Evolutionary conservation across 2,888 invertebrate genomes (phyloP).

Genomic region (Temnothorax ravouxi): DNA sequence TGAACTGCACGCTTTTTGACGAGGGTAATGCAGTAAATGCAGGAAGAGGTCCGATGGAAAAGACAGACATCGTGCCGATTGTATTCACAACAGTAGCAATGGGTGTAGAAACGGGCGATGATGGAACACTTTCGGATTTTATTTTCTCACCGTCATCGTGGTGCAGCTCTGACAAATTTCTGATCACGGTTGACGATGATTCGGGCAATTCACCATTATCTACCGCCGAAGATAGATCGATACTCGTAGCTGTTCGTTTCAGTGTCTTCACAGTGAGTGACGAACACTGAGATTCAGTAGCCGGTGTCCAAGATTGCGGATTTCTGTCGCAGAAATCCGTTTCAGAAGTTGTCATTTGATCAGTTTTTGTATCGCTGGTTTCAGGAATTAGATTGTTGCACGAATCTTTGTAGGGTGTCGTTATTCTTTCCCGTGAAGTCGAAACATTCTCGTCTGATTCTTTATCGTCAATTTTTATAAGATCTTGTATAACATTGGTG

Average conservation of each 20-base stretch:
- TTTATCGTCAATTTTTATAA: constrained; percentile 77
- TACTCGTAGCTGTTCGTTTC: constrained; percentile 21
- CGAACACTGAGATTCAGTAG: neutral
- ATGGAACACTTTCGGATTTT: constrained; percentile 56
- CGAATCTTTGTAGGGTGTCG: constrained; percentile 8
- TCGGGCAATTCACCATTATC: neutral
- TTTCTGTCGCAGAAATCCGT: neutral
- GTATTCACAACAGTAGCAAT: constrained; percentile 16
- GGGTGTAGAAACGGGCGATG: constrained; percentile 33
- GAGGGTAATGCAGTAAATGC: constrained; percentile 42
- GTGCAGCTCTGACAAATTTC: neutral
- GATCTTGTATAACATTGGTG: constrained; percentile 83
- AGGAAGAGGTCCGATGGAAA: constrained; percentile 82
- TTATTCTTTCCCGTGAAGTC: constrained; percentile 28
- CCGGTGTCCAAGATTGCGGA: neutral
- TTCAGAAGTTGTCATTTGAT: neutral
- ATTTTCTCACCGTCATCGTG: constrained; percentile 58
- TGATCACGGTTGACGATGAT: neutral
- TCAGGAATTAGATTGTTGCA: neutral
- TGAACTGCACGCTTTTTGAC: constrained; percentile 75
- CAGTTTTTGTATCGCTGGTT: neutral
- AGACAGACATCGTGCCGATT: constrained; percentile 75
- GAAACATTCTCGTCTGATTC: constrained; percentile 23
- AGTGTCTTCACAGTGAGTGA: neutral
- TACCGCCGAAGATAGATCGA: neutral